Base-by-base conservation (phyloP, 2,888 invertebrate species). In the Pinctada fucata region DNA sequence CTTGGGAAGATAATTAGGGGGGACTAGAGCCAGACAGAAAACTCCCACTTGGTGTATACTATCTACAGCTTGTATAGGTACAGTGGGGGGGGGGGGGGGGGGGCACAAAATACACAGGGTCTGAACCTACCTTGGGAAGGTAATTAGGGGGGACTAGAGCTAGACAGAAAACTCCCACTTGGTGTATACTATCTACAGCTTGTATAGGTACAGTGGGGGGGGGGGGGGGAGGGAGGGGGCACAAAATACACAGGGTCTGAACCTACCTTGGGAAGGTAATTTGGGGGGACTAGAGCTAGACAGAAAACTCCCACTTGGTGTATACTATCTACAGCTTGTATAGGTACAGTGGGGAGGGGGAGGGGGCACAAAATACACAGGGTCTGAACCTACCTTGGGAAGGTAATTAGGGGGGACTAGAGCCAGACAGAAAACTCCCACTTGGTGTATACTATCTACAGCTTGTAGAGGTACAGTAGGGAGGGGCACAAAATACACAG, bases 371-470 rank as follows among this genome's bases (percentile, higher is more conserved):
- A 31, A 31, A 31, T 31, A 31, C 31, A 31, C 31, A 31, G 31
- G 31, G 31, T 31, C 31, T 31, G 31, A 2, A 70, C 75, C 79
- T 84, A 93, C 93, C 91, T 99, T 99, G 50, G 99, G 99, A 82
- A 99, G 94, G 92, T 98, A 98, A 94, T 99, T 99, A 3, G 99
- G 99, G 80, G 98, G 98, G 10, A 99, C 99, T 70, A 99, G 94
- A 0, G 99, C 98, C 88, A 99, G 94, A 93, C 99, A 99, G 94
- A 98, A 99, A 88, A 99, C 97, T 81, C 99, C 99, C 58, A 99
- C 99, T 94, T 99, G 99, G 93, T 99, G 99, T 89, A 99, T 99
- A 1, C 98, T 98, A 93, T 99, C 99, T 3, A 99, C 99, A 0
- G 99, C 99, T 94, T 99, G 99, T 16, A 99, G 31, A 31, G 31